Evolutionary conservation across 2,888 invertebrate genomes (phyloP).

Genomic region (Eugnorisma glareosa): DNA sequence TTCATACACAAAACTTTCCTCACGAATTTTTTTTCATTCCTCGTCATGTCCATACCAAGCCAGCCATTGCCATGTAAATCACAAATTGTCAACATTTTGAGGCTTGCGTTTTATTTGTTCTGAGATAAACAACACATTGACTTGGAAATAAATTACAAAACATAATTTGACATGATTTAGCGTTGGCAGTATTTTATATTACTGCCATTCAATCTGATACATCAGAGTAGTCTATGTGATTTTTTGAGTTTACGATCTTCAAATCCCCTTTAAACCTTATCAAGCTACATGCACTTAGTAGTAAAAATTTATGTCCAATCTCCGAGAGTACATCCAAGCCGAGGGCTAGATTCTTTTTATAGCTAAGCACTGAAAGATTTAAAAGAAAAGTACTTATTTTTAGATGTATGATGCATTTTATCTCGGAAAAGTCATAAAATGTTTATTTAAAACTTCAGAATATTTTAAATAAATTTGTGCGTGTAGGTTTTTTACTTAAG

Average conservation of each 20-base stretch:
- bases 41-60: background rate
- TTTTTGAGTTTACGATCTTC: slow-evolving; percentile 27
- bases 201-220: background rate
- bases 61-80: background rate
- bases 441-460: background rate
- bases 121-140: background rate
- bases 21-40: too few species aligned
- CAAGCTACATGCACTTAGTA: slow-evolving; percentile 33
- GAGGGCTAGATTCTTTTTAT: slow-evolving; percentile 13
- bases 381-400: slow-evolving; percentile 20
- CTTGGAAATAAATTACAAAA: background rate
- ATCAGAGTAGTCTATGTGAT: background rate
- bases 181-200: slow-evolving; percentile 2
- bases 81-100: background rate
- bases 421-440: background rate
- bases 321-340: slow-evolving; percentile 32
- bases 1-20: too few species aligned
- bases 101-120: background rate
- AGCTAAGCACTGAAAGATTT: slow-evolving; percentile 14
- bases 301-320: slow-evolving; percentile 56
- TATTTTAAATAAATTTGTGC: background rate
- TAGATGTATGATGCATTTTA: background rate
- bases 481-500: background rate
- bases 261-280: slow-evolving; percentile 23
- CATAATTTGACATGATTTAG: background rate